These are phyloP conservation scores for Synergus gifuensis DNA, from an alignment of 2,888 invertebrate species.

Conservation along the genomic window DNA sequence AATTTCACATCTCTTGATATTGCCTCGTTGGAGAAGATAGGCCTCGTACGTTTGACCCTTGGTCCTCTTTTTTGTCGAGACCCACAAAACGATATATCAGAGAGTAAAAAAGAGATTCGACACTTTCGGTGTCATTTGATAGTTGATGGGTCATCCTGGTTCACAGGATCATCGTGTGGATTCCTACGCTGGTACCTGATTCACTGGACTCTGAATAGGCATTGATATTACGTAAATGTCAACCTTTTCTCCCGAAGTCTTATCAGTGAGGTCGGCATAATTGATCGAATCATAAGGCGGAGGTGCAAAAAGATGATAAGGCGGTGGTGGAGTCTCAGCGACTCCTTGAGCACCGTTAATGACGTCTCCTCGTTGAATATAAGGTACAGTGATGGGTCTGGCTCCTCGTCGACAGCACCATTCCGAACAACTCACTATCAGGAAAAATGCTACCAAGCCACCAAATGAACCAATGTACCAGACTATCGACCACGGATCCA, in stretches of 20 bases:
- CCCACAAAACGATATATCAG: not conserved
- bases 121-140: slow-evolving; percentile 44
- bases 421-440: slow-evolving; percentile 80
- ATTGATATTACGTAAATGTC: slow-evolving; percentile 79
- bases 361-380: slow-evolving; percentile 66
- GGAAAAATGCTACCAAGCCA: slow-evolving; percentile 80
- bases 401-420: slow-evolving; percentile 79
- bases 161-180: slow-evolving; percentile 30
- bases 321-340: slow-evolving; percentile 79
- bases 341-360: slow-evolving; percentile 56
- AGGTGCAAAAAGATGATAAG: slow-evolving; percentile 80
- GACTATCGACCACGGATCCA: slow-evolving; percentile 80
- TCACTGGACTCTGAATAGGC: slow-evolving; percentile 73
- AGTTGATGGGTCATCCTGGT: slow-evolving; percentile 35
- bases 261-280: slow-evolving; percentile 76
- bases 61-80: not conserved
- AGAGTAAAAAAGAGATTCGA: slow-evolving; percentile 51
- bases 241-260: slow-evolving; percentile 70
- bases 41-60: not conserved
- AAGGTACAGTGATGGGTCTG: slow-evolving; percentile 67
- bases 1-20: not conserved
- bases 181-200: slow-evolving; percentile 62
- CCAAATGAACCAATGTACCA: slow-evolving; percentile 82
- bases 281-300: slow-evolving; percentile 80
- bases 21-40: not conserved